Conservation (phyloP, 2,113 vertebrate species). For the Tenrec ecaudatus region DNA sequence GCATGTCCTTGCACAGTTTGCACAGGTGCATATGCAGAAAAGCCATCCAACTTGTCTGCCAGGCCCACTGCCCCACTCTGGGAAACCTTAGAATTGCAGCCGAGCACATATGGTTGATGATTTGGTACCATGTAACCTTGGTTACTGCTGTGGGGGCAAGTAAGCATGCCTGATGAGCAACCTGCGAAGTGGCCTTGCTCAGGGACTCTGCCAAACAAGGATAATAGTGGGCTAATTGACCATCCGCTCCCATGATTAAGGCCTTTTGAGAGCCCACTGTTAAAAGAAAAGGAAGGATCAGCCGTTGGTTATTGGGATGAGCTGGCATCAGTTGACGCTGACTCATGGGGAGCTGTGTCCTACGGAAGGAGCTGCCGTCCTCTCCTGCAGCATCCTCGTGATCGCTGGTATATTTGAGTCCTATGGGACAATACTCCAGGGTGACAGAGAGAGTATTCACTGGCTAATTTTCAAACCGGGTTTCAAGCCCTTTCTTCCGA, state of each 20-base stretch:
- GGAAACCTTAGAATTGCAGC: neutral
- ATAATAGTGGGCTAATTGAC: neutral
- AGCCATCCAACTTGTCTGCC: neutral
- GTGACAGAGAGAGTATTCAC: neutral
- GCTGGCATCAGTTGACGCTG: neutral
- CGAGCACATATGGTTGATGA: neutral
- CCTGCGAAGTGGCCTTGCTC: neutral
- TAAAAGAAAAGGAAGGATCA: neutral
- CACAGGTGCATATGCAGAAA: neutral
- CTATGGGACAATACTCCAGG: neutral
- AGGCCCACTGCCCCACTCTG: fast-evolving
- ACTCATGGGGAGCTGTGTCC: neutral
- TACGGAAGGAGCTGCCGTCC: neutral
- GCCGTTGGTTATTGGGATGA: neutral
- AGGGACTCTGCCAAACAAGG: neutral
- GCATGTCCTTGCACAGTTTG: neutral
- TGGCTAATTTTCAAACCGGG: neutral
- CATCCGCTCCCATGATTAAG: neutral
- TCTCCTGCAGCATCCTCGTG: neutral
- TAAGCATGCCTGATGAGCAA: neutral
- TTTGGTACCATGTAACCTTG: neutral
- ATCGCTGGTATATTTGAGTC: neutral
- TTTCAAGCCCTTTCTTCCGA: neutral
- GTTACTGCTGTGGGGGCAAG: neutral
- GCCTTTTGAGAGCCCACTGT: neutral